phyloP scores from a whole-genome alignment of 35 echinoderm and acorn worm species.

The Stichopus chloronotus region DNA sequence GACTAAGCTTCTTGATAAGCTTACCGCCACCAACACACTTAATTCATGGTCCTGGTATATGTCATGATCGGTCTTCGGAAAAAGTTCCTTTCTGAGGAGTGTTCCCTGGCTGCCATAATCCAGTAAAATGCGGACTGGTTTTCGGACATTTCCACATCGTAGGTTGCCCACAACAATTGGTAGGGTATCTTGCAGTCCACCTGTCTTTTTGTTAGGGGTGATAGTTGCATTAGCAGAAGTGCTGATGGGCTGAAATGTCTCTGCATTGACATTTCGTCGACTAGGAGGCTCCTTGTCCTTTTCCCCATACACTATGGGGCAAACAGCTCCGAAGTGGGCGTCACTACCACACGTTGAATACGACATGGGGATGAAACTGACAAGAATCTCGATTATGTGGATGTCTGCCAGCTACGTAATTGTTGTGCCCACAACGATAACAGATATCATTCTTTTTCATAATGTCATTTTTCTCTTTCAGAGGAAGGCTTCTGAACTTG shows the following conservation, averaged over 20 bases:
- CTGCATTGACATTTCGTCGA: slow-evolving; percentile 8
- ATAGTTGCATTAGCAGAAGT: slow-evolving; percentile 35
- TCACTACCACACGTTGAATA: slow-evolving; percentile 58
- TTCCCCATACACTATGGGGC: slow-evolving; percentile 56
- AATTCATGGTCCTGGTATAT: too few species aligned
- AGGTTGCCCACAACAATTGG: slow-evolving; percentile 68
- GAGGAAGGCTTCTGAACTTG: slow-evolving; percentile 36
- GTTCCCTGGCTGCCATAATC: slow-evolving; percentile 75
- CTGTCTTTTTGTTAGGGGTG: slow-evolving; percentile 1
- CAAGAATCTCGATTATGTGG: slow-evolving; percentile 59
- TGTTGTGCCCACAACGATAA: too few species aligned
- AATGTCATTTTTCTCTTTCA: slow-evolving; percentile 65
- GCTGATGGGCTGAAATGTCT: slow-evolving; percentile 22
- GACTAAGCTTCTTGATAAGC: too few species aligned
- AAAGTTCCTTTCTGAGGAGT: slow-evolving; percentile 60
- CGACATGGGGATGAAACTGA: slow-evolving; percentile 70
- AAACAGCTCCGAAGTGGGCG: slow-evolving; percentile 68
- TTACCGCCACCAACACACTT: too few species aligned
- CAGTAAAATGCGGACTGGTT: slow-evolving; percentile 64
- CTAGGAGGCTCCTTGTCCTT: slow-evolving; percentile 31
- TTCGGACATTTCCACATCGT: slow-evolving; percentile 47
- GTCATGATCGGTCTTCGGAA: too few species aligned
- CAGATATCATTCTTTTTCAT: slow-evolving; percentile 65
- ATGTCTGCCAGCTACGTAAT: slow-evolving; percentile 66
- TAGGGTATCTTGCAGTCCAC: slow-evolving; percentile 59